Conservation (phyloP, 2,113 vertebrate genomes). For the Bubo bubo region DNA sequence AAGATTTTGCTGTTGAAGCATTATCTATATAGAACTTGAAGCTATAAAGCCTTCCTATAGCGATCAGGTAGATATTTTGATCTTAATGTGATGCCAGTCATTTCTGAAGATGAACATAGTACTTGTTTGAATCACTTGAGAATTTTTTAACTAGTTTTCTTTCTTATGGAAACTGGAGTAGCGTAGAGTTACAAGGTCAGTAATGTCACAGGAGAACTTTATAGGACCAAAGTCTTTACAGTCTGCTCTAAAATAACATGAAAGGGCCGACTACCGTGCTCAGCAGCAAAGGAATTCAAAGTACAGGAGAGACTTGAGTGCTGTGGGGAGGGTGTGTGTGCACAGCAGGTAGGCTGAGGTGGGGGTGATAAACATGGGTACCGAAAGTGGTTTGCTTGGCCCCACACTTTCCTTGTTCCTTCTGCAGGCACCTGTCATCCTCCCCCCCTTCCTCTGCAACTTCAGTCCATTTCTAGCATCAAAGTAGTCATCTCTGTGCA, state of each 20-base stretch:
- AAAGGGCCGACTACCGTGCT: neutral
- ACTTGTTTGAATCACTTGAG: conserved; percentile 46
- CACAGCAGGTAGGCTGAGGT: neutral
- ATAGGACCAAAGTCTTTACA: neutral
- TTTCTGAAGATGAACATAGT: conserved; percentile 26
- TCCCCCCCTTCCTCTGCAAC: neutral
- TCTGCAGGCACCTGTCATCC: neutral
- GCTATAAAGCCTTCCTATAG: conserved; percentile 5
- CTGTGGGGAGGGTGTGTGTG: neutral
- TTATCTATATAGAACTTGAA: neutral
- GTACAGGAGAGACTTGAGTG: neutral
- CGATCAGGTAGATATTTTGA: neutral
- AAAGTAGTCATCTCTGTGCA: neutral
- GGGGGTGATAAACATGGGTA: neutral
- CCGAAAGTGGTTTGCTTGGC: neutral
- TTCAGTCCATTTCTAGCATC: neutral
- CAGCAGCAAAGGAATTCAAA: conserved; percentile 30
- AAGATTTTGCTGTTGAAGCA: neutral
- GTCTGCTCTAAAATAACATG: conserved; percentile 33
- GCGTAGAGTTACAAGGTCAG: neutral
- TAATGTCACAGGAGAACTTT: neutral
- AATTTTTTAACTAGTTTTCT: conserved; percentile 12
- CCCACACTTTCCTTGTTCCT: neutral
- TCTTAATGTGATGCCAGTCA: conserved; percentile 16
- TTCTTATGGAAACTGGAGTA: conserved; percentile 8